Percentiles rank a stretch among this genome's conserved stretches.
These are phyloP conservation scores for Lottia scabra DNA, from an alignment of 2,888 invertebrate genomes.

Conservation along the genomic window DNA sequence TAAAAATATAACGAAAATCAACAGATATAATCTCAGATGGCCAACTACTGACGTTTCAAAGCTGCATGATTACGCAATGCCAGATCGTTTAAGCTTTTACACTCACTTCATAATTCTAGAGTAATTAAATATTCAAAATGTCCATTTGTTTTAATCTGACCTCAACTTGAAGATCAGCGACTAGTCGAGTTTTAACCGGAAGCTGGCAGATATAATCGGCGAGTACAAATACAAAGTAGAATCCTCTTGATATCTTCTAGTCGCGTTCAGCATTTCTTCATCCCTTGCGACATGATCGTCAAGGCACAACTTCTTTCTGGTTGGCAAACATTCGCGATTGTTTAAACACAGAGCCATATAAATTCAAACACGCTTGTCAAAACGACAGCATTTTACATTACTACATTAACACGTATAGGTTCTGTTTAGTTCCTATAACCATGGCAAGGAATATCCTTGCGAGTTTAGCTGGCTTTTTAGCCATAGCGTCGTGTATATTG, in stretches of 20 bases:
- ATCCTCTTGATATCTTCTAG: slow-evolving; percentile 6
- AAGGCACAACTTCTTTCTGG: background rate
- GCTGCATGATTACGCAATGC: too few relatives aligned
- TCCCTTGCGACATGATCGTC: slow-evolving; percentile 9
- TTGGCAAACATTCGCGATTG: slow-evolving; percentile 2
- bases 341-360: slow-evolving; percentile 9
- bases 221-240: slow-evolving; percentile 11
- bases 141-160: slow-evolving; percentile 5
- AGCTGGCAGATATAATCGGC: slow-evolving; percentile 13
- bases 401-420: background rate
- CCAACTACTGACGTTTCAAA: too few relatives aligned
- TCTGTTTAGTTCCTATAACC: background rate
- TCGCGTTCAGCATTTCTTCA: slow-evolving; percentile 10
- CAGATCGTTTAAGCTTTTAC: background rate
- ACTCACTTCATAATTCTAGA: background rate
- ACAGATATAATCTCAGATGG: too few relatives aligned
- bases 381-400: background rate
- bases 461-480: background rate
- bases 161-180: background rate
- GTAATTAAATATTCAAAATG: background rate
- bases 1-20: too few relatives aligned
- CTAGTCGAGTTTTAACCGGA: slow-evolving; percentile 8
- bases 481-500: slow-evolving; percentile 8
- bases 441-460: slow-evolving; percentile 3
- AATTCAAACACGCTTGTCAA: background rate